Evolutionary conservation across 1,140 invertebrate genomes (phyloP), one percentile per base, ranked within the genome.

Genomic region (Agrilus planipennis): DNA sequence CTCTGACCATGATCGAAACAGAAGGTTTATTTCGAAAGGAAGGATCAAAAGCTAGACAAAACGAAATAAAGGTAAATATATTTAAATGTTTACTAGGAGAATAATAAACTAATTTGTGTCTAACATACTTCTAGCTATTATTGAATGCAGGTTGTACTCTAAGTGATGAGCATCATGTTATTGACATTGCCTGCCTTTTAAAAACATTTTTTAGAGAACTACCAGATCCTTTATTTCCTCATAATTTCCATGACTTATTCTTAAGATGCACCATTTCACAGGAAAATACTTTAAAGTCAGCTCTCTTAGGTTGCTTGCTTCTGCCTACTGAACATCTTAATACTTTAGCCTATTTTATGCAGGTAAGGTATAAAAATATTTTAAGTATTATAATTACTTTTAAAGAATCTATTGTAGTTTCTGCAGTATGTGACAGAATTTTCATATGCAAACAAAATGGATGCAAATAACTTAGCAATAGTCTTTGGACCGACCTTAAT

Each of bases 1-100:
- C 89, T 38, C 61, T 76, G 31, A 62, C 73, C 18, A 71, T 81
- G 60, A 67, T 80, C 19, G 70, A 73, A 22, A 72, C 76, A 17
- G 85, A 89, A 59, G 88, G 88, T 2, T 61, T 91, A 27, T 90
- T 90, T 54, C 69, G 88, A 19, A 89, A 88, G 65, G 82, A 83
- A 44, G 86, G 86, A 2, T 86, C 84, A 10, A 74, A 84, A 43
- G 68, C 70, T 31, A 71, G 85, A 47, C 84, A 89, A 60, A 79
- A 76, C 54, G 83, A 89, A 60, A 72, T 89, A 11, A 79, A 79
- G 60, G 77, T 84, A 69, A 52, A 25, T 35, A 31, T 34, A 31
- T 42, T 37, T 20, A 42, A 28, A n/a, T 27, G 34, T 4, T 11
- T 21, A 34, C 16, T 28, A 25, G n/a, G 14, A 16, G 19, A 42